phyloP scores from a whole-genome alignment of 1,140 invertebrate species.

The Procambarus clarkii region DNA sequence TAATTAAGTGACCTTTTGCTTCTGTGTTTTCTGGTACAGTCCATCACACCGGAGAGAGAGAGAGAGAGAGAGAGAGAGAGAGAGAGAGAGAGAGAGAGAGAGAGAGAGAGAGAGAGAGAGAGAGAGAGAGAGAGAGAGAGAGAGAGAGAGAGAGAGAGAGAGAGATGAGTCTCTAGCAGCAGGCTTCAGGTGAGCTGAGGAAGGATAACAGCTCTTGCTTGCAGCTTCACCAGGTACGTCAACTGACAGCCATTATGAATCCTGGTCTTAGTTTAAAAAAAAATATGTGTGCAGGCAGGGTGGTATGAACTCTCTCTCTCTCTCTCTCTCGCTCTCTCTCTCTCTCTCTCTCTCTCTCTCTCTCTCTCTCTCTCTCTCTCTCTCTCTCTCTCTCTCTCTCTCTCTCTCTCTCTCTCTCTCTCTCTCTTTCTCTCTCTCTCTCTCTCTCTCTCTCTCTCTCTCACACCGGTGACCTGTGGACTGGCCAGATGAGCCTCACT shows the following conservation, averaged over 20 bases:
- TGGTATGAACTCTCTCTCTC: too few relatives aligned
- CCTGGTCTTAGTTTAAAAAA: too few relatives aligned
- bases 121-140: too few relatives aligned
- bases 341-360: not conserved
- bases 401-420: conserved; percentile 21
- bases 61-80: not conserved
- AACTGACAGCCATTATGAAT: too few relatives aligned
- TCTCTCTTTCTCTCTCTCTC: conserved; percentile 4
- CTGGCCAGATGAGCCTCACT: too few relatives aligned
- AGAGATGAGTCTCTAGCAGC: too few relatives aligned
- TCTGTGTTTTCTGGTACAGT: not conserved
- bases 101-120: not conserved
- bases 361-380: not conserved
- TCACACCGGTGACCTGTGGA: not conserved
- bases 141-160: too few relatives aligned
- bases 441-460: conserved; percentile 35
- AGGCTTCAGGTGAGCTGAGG: too few relatives aligned
- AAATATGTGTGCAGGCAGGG: too few relatives aligned
- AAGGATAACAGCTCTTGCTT: too few relatives aligned
- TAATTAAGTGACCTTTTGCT: not conserved
- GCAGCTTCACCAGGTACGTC: too few relatives aligned
- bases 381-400: conserved; percentile 22
- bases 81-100: not conserved
- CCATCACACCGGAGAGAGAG: not conserved
- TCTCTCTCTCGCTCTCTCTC: too few relatives aligned